phyloP scores from a whole-genome alignment of 2,888 invertebrate genomes.

The Thereva unica region DNA sequence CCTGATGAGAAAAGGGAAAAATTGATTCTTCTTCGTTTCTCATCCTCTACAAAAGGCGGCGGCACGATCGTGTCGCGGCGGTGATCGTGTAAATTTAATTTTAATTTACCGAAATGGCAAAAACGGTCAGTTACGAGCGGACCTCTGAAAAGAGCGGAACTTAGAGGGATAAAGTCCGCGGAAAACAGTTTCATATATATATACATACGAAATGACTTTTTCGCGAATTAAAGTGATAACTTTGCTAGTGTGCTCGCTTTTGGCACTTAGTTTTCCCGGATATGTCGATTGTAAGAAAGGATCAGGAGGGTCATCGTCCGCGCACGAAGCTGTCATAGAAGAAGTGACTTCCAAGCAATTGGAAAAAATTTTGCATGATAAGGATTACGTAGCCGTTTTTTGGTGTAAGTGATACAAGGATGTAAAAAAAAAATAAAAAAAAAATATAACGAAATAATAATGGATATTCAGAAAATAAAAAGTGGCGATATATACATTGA shows the following conservation, averaged over 20 bases:
- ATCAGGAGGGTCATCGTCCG: slow-evolving; percentile 44
- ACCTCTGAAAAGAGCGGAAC: slow-evolving; percentile 60
- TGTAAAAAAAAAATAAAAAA: slow-evolving; percentile 9
- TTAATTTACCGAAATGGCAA: slow-evolving; percentile 41
- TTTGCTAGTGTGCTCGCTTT: slow-evolving; percentile 56
- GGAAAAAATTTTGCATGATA: slow-evolving; percentile 84
- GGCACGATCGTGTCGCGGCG: too few species aligned
- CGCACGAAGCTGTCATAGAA: slow-evolving; percentile 80
- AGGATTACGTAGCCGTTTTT: slow-evolving; percentile 93
- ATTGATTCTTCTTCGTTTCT: too few species aligned
- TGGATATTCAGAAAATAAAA: too few species aligned
- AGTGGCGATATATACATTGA: too few species aligned
- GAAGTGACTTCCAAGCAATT: slow-evolving; percentile 92
- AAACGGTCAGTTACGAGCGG: slow-evolving; percentile 60
- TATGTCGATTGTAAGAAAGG: slow-evolving; percentile 57
- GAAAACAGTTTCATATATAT: slow-evolving; percentile 51
- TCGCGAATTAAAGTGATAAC: slow-evolving; percentile 58
- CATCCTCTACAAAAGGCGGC: too few species aligned
- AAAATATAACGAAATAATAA: slow-evolving; percentile 6
- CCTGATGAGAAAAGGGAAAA: too few species aligned
- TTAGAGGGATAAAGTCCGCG: slow-evolving; percentile 58
- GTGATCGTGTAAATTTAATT: slow-evolving; percentile 33
- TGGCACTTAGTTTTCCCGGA: slow-evolving; percentile 58
- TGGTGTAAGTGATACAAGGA: slow-evolving; percentile 82
- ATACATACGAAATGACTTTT: slow-evolving; percentile 51